Evolutionary conservation across 2,888 invertebrate genomes (phyloP).

Genomic region (Ophioninae sp.): DNA sequence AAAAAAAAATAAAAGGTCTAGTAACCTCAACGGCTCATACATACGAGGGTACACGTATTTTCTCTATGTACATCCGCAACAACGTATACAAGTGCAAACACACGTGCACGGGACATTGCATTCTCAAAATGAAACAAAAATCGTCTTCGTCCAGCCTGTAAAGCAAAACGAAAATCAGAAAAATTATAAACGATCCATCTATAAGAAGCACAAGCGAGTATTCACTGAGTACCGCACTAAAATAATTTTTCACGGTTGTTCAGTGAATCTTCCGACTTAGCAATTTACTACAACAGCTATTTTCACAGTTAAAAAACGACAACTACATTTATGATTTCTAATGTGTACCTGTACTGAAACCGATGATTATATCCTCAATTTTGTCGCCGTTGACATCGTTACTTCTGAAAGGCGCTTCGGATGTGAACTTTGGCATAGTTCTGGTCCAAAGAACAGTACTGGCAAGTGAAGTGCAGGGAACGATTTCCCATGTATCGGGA

Average conservation of each 20-base stretch:
- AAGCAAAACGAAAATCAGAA: conserved; percentile 47
- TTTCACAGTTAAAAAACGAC: background rate
- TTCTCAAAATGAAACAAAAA: conserved; percentile 48
- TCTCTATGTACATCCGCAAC: background rate
- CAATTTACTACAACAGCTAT: background rate
- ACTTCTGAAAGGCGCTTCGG: conserved; percentile 88
- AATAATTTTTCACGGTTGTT: background rate
- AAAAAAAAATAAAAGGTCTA: conserved; percentile 62
- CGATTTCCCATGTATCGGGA: conserved; percentile 76
- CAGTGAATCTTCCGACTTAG: background rate
- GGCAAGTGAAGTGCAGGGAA: conserved; percentile 84
- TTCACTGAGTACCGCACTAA: conserved; percentile 3
- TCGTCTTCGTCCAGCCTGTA: conserved; percentile 51
- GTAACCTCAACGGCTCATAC: conserved; percentile 64
- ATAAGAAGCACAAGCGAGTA: conserved; percentile 28
- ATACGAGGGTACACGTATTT: background rate
- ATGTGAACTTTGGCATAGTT: conserved; percentile 86
- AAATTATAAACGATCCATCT: conserved; percentile 25
- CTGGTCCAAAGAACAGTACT: conserved; percentile 85
- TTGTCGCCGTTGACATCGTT: conserved; percentile 88
- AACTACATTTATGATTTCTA: conserved; percentile 5
- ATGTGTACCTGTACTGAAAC: conserved; percentile 88
- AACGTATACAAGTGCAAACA: conserved; percentile 53
- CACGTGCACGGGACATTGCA: conserved; percentile 36
- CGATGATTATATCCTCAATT: conserved; percentile 87